Evolutionary conservation across 2,113 vertebrate genomes (phyloP).

Genomic region (Paradoxurus hermaphroditus): DNA sequence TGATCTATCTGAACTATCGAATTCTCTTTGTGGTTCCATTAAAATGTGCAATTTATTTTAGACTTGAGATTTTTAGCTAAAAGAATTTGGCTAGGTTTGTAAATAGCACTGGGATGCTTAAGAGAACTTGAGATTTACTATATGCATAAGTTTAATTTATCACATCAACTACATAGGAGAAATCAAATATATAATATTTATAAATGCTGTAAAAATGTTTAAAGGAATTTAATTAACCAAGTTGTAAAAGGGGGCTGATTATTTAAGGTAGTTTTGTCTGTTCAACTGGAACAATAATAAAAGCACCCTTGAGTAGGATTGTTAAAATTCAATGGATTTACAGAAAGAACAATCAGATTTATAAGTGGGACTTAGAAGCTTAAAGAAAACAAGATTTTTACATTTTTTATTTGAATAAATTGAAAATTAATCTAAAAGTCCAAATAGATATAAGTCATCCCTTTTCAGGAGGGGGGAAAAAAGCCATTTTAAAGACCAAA

Average conservation of each 20-base stretch:
- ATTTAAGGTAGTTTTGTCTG: conserved; percentile 49
- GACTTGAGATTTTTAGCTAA: conserved; percentile 42
- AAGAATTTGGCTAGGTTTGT: conserved; percentile 23
- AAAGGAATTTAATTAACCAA: conserved; percentile 72
- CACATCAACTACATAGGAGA: conserved; percentile 22
- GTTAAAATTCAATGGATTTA: conserved; percentile 26
- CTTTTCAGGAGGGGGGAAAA: not conserved
- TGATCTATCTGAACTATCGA: not conserved
- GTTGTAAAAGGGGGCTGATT: conserved; percentile 49
- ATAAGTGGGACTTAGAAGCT: not conserved
- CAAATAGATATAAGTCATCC: not conserved
- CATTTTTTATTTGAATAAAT: conserved; percentile 35
- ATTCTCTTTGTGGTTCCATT: not conserved
- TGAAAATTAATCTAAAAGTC: conserved; percentile 12
- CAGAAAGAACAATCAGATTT: conserved; percentile 45
- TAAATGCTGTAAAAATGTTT: conserved; percentile 63
- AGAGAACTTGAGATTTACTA: conserved; percentile 45
- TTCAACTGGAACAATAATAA: conserved; percentile 28
- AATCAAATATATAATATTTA: conserved; percentile 60
- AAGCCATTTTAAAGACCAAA: not conserved
- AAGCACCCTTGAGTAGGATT: not conserved
- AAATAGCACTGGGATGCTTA: conserved; percentile 22
- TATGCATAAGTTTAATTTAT: conserved; percentile 61
- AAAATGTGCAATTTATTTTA: conserved; percentile 18
- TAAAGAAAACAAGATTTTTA: conserved; percentile 34